Conservation (phyloP, 2,797 vertebrate species). For the Paedocypris micromegethes region DNA sequence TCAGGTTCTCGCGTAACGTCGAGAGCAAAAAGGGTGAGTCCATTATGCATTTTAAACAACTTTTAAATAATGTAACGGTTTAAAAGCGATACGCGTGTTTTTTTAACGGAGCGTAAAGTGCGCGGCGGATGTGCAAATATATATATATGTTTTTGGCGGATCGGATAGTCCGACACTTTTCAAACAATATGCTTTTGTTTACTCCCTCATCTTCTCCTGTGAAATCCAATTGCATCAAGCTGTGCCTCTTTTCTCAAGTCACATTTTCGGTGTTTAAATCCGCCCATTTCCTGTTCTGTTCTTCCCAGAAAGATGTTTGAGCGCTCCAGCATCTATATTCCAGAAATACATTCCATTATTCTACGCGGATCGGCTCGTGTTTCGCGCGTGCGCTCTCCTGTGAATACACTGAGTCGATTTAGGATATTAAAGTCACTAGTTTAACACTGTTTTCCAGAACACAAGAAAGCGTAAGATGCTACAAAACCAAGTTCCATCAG, state of each 20-base stretch:
- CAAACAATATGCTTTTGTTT: neutral
- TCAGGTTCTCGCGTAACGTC: no score
- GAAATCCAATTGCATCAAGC: conserved; percentile 19
- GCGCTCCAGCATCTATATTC: conserved; percentile 18
- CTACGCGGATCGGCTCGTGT: conserved; percentile 17
- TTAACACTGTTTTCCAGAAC: no score
- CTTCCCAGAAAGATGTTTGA: conserved; percentile 15
- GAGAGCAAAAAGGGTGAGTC: conserved; percentile 3
- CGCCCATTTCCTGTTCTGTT: conserved; percentile 19
- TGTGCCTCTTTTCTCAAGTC: conserved; percentile 12
- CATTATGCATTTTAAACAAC: neutral
- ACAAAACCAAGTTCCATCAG: conserved; percentile 24
- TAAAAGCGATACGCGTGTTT: neutral
- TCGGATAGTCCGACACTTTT: no score
- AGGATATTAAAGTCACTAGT: no score
- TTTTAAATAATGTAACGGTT: no score
- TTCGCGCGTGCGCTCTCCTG: neutral
- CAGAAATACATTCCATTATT: neutral
- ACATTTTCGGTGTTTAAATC: conserved; percentile 2
- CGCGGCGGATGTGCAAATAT: no score
- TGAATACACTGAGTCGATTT: neutral
- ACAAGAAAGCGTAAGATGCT: conserved; percentile 46
- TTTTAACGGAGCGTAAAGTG: neutral
- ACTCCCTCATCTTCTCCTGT: neutral
- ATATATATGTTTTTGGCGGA: no score